phyloP scores from a whole-genome alignment of 2,888 invertebrate genomes.

The Tuta absoluta region DNA sequence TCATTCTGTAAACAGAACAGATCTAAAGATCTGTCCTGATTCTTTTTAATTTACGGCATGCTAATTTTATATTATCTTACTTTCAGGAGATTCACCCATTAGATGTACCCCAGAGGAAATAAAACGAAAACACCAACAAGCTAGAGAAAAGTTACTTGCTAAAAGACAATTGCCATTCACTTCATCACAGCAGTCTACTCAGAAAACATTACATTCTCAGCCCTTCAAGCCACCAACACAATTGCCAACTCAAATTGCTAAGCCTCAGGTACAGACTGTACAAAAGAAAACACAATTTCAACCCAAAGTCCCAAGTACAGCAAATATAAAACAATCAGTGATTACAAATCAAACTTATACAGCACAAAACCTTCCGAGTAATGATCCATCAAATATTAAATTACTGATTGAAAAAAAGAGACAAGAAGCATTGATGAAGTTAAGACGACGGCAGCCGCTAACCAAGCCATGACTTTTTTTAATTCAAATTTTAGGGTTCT shows the following conservation, averaged over 20 bases:
- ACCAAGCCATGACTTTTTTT: slow-evolving; percentile 39
- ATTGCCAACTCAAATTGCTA: background rate
- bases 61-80: background rate
- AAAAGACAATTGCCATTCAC: slow-evolving; percentile 74
- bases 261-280: slow-evolving; percentile 27
- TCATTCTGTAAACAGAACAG: no score
- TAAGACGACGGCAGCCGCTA: slow-evolving; percentile 61
- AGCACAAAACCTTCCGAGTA: slow-evolving; percentile 30
- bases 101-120: slow-evolving; percentile 83
- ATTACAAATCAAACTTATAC: slow-evolving; percentile 32
- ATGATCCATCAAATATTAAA: slow-evolving; percentile 51
- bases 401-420: slow-evolving; percentile 71
- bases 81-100: slow-evolving; percentile 64
- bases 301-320: slow-evolving; percentile 50
- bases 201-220: slow-evolving; percentile 35
- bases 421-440: slow-evolving; percentile 72
- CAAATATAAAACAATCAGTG: slow-evolving; percentile 29
- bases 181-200: slow-evolving; percentile 47
- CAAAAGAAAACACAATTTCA: slow-evolving; percentile 53
- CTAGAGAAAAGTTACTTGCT: slow-evolving; percentile 80
- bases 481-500: no score
- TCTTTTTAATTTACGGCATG: background rate
- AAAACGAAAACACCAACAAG: slow-evolving; percentile 81
- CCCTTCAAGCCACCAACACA: slow-evolving; percentile 28
- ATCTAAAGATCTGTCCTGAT: no score